Percentiles rank a stretch among this genome's conserved stretches.
Conservation (phyloP, 2,113 vertebrate species). For the Phalacrocorax aristotelis region DNA sequence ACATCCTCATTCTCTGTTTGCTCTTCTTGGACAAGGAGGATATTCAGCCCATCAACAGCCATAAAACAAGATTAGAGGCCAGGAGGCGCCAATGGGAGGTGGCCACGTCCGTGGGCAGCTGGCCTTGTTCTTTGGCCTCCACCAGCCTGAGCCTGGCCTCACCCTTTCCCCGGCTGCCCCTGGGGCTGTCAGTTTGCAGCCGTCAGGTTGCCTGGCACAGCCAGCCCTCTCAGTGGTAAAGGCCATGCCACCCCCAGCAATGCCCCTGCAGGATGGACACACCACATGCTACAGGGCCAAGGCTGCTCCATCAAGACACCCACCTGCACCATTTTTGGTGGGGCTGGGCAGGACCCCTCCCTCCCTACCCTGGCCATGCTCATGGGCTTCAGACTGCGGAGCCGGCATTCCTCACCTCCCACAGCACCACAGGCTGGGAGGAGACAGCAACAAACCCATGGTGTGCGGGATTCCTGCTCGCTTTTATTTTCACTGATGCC, state of each 20-base stretch:
- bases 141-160: not conserved
- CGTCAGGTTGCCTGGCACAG: rapidly evolving
- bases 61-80: conserved; percentile 73
- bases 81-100: conserved; percentile 17
- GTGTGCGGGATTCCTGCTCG: not conserved
- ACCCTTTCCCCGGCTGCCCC: not conserved
- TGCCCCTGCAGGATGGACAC: not conserved
- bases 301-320: not conserved
- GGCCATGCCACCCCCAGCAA: not conserved
- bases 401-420: not conserved
- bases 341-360: not conserved
- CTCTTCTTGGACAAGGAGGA: conserved; percentile 67
- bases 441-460: not conserved
- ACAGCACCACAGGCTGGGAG: rapidly evolving
- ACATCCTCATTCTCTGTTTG: conserved; percentile 70
- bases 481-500: conserved; percentile 40
- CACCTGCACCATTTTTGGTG: not conserved
- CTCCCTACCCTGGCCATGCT: rapidly evolving
- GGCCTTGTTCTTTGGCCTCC: conserved; percentile 75
- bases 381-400: rapidly evolving
- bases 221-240: not conserved
- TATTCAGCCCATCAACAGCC: conserved; percentile 62
- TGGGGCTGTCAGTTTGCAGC: not conserved
- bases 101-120: conserved; percentile 35
- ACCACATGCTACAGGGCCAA: not conserved